These are phyloP conservation scores for Rhadina sibilatrix DNA, from an alignment of 2,113 vertebrate genomes.

Conservation along the genomic window DNA sequence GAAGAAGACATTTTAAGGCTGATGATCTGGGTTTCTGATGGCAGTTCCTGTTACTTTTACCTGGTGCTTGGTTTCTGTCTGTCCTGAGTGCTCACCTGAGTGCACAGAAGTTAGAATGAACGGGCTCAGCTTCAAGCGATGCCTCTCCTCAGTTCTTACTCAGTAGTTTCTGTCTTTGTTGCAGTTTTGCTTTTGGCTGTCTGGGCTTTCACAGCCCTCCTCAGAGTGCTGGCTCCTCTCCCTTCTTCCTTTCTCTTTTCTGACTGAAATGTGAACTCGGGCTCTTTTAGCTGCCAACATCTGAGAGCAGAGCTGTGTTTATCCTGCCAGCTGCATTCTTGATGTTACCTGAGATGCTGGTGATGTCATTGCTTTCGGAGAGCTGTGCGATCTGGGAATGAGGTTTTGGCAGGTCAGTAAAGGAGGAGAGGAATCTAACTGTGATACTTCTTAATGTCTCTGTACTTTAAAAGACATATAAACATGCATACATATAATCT, in stretches of 20 bases:
- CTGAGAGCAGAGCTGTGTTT: neutral
- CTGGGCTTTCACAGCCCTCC: neutral
- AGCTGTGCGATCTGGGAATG: neutral
- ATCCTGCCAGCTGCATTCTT: neutral
- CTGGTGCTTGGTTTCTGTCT: neutral
- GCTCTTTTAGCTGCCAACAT: neutral
- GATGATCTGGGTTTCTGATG: neutral
- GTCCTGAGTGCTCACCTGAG: neutral
- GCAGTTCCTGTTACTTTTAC: neutral
- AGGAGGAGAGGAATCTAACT: constrained; percentile 11
- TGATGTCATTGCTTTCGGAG: neutral
- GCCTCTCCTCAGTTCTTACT: neutral
- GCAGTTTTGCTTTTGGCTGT: neutral
- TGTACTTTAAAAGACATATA: neutral
- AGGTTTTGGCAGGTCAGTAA: constrained; percentile 41
- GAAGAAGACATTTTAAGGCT: neutral
- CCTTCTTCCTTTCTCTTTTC: neutral
- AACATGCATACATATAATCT: neutral
- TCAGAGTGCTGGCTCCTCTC: neutral
- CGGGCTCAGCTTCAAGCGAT: fast-evolving
- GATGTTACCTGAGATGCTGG: neutral
- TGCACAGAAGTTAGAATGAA: neutral
- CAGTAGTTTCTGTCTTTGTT: neutral
- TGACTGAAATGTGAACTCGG: constrained; percentile 34
- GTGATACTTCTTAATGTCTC: neutral